Evolutionary conservation across 2,113 vertebrate genomes (phyloP), one percentile per base, ranked within the genome.

Genomic region (Uropsilus gracilis): DNA sequence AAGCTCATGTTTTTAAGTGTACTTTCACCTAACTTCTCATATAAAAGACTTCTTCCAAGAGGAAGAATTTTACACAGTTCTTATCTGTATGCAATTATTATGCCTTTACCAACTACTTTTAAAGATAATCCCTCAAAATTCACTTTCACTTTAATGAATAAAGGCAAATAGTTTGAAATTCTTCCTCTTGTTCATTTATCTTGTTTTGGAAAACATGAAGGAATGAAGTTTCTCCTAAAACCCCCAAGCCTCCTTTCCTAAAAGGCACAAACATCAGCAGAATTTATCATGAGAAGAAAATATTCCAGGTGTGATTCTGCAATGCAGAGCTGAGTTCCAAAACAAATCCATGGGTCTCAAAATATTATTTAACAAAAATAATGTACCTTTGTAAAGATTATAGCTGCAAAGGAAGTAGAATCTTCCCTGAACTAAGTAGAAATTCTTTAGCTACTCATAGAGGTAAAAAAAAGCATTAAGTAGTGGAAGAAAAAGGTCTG

Each of bases 141-240:
- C n/a, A n/a, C n/a, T n/a, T n/a, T 30, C 57, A 95, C 50, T 86
- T 95, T 91, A 97, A 97, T 94, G 92, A 92, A 95, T 78, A 86
- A 93, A 94, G 76, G 95, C 96, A 97, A 97, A 95, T 89, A 82
- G 95, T 89, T 97, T 96, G 73, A 95, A 95, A 95, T 55, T 89
- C 26, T 53, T 55, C 78, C 86, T 68, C 8, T 32, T 93, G n/a
- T 37, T 77, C 75, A 97, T 72, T 96, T 96, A 94, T 96, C 61
- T 78, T 68, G 32, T 66, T 32, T n/a, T 71, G 89, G 86, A 94
- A 86, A 88, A 57, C 11, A 59, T 46, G 46, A 93, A 95, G 50
- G 17, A 90, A 83, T 92, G 24, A 78, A 68, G 12, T 53, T 9
- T 30, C 39, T 26, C 14, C 39, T 22, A 46, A 50, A 30, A 3